Conservation (phyloP, 64 coral and sea anemone genomes). For the Pachyseris speciosa region DNA sequence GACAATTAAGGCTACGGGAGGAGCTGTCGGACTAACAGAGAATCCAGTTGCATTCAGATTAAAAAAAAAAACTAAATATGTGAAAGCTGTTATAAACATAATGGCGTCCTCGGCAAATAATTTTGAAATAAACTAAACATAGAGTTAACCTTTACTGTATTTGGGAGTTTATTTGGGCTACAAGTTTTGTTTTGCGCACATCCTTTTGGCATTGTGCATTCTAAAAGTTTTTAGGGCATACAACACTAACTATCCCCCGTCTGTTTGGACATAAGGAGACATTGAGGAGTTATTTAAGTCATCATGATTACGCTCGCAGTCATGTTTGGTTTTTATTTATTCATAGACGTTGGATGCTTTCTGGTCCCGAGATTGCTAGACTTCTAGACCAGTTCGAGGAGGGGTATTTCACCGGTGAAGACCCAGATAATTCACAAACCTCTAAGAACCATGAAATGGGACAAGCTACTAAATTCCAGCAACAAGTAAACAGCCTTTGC, state of each 20-base stretch:
- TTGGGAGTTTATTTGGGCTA: background rate
- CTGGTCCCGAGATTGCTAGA: constrained; percentile 53
- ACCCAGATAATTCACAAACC: constrained; percentile 2
- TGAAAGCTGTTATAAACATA: too few relatives aligned
- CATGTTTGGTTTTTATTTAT: constrained; percentile 12
- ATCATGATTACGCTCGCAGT: background rate
- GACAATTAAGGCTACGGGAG: constrained; percentile 46
- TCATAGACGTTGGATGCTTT: constrained; percentile 74
- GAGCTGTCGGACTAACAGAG: constrained; percentile 71
- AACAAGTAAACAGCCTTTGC: constrained; percentile 58
- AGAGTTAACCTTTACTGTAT: background rate
- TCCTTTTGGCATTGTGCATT: background rate
- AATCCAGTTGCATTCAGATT: constrained; percentile 73
- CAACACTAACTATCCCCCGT: background rate
- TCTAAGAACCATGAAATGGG: constrained; percentile 53
- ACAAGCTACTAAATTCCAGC: constrained; percentile 48
- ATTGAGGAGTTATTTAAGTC: background rate
- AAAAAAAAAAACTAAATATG: background rate
- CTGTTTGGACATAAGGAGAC: background rate
- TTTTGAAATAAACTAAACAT: background rate
- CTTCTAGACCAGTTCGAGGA: constrained; percentile 27
- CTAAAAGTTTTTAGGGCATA: background rate
- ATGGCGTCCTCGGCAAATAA: too few relatives aligned
- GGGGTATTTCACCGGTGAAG: constrained; percentile 27
- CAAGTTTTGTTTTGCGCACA: constrained; percentile 1